phyloP scores from a whole-genome alignment of 1,140 invertebrate genomes.

The Drosophila sp. region DNA sequence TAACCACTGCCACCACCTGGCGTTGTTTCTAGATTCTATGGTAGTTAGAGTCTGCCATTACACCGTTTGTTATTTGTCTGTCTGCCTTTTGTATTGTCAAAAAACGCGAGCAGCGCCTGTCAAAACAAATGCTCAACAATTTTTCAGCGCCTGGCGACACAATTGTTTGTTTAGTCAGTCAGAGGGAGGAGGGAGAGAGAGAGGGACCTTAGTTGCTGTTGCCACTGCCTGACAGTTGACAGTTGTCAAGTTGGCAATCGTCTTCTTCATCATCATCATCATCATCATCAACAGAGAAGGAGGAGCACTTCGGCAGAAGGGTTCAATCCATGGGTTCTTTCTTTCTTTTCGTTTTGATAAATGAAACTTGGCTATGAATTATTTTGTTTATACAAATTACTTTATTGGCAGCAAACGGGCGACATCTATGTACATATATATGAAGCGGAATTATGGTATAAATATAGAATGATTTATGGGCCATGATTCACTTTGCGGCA shows the following conservation, averaged over 20 bases:
- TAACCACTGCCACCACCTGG: neutral
- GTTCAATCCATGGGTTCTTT: constrained; percentile 32
- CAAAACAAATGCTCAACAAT: constrained; percentile 79
- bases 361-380: constrained; percentile 67
- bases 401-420: constrained; percentile 56
- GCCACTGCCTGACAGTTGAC: constrained; percentile 70
- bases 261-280: constrained; percentile 51
- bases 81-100: constrained; percentile 69
- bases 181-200: neutral
- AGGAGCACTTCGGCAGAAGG: constrained; percentile 32
- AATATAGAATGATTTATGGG: constrained; percentile 65
- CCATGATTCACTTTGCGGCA: constrained; percentile 23
- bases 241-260: constrained; percentile 59
- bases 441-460: constrained; percentile 48
- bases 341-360: constrained; percentile 49
- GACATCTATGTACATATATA: constrained; percentile 22
- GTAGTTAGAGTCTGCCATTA: constrained; percentile 38
- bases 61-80: constrained; percentile 61
- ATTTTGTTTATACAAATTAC: constrained; percentile 79
- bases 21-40: constrained; percentile 2
- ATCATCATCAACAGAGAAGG: constrained; percentile 6
- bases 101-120: constrained; percentile 64
- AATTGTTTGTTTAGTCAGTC: constrained; percentile 50
- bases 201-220: constrained; percentile 23
- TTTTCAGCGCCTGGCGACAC: constrained; percentile 70